Percentiles rank a stretch among this genome's conserved stretches.
Evolutionary conservation across 2,113 vertebrate genomes (phyloP).

Genomic region (Nothoprocta perdicaria): DNA sequence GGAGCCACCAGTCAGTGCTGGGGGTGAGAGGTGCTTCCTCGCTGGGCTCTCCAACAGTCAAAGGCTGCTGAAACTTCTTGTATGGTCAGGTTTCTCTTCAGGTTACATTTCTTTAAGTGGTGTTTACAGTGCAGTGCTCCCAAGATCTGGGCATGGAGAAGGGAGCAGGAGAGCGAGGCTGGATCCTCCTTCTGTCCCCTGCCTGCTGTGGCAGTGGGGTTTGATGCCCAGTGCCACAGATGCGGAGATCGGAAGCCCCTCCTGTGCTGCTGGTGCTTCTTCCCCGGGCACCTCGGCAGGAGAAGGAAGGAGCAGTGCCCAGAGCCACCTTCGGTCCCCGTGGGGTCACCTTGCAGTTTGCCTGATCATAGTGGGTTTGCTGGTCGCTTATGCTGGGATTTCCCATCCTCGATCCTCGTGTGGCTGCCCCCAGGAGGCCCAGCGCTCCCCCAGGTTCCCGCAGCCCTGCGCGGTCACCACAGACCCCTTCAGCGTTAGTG

Average conservation of each 20-base stretch:
- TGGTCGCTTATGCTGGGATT: not conserved
- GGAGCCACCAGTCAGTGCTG: rapidly evolving
- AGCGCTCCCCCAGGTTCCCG: not conserved
- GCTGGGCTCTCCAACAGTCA: not conserved
- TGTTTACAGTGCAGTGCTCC: not conserved
- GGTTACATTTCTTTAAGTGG: not conserved
- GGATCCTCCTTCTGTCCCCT: not conserved
- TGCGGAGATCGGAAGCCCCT: not conserved
- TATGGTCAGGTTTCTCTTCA: not conserved
- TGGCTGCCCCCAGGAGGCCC: not conserved
- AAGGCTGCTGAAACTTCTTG: not conserved
- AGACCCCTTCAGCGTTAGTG: rapidly evolving
- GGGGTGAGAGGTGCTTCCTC: not conserved
- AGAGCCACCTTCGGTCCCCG: not conserved
- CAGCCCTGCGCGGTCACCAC: not conserved
- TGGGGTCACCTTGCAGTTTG: not conserved
- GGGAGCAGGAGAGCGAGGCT: not conserved
- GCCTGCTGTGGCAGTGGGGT: not conserved
- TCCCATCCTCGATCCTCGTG: not conserved
- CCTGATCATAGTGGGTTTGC: not conserved
- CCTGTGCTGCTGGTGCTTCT: not conserved
- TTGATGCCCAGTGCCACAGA: not conserved
- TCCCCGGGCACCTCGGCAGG: not conserved
- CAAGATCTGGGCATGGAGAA: not conserved
- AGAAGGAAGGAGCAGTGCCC: not conserved